Conservation (phyloP, 2,797 vertebrate genomes). For the Alca torda region DNA sequence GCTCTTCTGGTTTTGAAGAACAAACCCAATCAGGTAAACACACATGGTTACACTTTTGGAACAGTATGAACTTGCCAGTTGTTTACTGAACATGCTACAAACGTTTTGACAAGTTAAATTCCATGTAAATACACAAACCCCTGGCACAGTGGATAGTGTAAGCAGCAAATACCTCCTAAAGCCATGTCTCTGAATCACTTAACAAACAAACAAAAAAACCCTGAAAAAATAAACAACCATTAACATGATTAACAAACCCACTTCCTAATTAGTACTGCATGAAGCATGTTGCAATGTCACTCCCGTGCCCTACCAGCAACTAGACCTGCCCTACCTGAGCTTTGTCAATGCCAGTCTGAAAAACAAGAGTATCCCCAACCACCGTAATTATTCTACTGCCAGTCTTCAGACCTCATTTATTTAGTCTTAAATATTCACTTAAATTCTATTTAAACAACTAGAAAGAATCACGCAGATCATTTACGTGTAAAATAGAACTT, state of each 20-base stretch:
- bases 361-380: neutral
- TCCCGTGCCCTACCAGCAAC: rapidly evolving
- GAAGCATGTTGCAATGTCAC: neutral
- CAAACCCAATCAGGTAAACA: neutral
- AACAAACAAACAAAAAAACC: neutral
- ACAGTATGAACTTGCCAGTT: neutral
- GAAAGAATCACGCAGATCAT: neutral
- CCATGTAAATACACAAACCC: neutral
- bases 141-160: rapidly evolving
- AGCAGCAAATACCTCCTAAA: neutral
- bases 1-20: neutral
- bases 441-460: neutral
- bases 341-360: neutral
- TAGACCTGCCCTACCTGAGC: neutral
- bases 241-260: neutral
- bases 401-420: neutral
- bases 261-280: neutral
- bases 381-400: rapidly evolving
- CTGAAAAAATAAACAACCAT: neutral
- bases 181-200: neutral
- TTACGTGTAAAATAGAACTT: neutral
- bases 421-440: neutral
- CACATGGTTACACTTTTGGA: neutral
- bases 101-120: neutral
- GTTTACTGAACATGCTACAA: neutral